Evolutionary conservation across 1,140 invertebrate species (phyloP).

Genomic region (Drosophila mauritiana): DNA sequence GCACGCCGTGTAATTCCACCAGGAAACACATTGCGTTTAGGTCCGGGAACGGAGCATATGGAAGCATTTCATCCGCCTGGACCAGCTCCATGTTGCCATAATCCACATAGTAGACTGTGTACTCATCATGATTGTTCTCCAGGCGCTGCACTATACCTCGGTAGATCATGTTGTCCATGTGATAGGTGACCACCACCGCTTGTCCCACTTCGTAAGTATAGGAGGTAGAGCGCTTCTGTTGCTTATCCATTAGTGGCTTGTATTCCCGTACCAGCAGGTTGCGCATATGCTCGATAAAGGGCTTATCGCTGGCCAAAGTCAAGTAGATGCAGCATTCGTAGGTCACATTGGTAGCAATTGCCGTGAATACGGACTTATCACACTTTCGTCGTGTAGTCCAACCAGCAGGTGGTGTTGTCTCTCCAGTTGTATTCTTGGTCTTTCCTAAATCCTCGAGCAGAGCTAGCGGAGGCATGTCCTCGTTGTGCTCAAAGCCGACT

Average conservation of each 20-base stretch:
- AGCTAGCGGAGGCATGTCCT: constrained; percentile 53
- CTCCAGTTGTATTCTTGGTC: constrained; percentile 24
- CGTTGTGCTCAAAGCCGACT: constrained; percentile 20
- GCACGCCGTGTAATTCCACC: constrained; percentile 85
- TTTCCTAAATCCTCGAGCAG: constrained; percentile 42
- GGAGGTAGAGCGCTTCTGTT: constrained; percentile 53
- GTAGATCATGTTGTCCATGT: constrained; percentile 87
- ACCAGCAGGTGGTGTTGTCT: constrained; percentile 19
- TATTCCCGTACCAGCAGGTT: constrained; percentile 15
- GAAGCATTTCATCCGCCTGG: constrained; percentile 85
- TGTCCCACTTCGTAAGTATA: constrained; percentile 85
- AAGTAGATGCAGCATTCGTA: constrained; percentile 86
- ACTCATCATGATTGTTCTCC: constrained; percentile 51
- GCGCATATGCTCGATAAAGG: constrained; percentile 85
- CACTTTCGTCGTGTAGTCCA: constrained; percentile 64
- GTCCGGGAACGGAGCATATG: constrained; percentile 86
- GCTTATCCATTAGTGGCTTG: constrained; percentile 46
- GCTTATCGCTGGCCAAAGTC: constrained; percentile 84
- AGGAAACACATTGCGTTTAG: constrained; percentile 87
- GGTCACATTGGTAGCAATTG: constrained; percentile 86
- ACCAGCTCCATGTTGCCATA: constrained; percentile 88
- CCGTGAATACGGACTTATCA: constrained; percentile 85
- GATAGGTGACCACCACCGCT: constrained; percentile 88
- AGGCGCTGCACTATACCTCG: constrained; percentile 86
- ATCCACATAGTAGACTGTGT: constrained; percentile 87